These are phyloP conservation scores for Hartigia nigra DNA, from an alignment of 2,888 invertebrate species.

Conservation along the genomic window DNA sequence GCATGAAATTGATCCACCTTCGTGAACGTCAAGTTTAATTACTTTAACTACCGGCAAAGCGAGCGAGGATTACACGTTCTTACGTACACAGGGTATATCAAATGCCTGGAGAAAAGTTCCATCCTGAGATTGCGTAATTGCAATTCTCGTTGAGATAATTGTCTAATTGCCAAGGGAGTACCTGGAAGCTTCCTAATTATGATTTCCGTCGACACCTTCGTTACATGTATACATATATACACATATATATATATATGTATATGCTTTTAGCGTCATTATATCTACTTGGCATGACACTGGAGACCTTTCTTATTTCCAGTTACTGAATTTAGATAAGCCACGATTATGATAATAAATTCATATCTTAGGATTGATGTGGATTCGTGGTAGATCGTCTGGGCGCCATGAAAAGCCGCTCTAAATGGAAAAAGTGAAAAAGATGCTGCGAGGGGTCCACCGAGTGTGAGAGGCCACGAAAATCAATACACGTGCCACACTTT, in stretches of 20 bases:
- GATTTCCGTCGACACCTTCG: background rate
- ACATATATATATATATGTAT: too few relatives aligned
- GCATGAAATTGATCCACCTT: background rate
- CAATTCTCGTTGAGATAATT: background rate
- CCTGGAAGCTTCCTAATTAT: background rate
- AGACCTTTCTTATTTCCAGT: background rate
- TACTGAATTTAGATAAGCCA: background rate
- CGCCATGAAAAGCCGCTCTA: background rate
- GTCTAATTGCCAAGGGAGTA: background rate
- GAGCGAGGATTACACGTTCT: background rate
- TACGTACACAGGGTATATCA: background rate
- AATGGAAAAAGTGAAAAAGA: background rate
- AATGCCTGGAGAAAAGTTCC: background rate
- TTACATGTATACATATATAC: background rate
- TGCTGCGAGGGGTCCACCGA: slow-evolving; percentile 6
- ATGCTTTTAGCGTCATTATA: too few relatives aligned
- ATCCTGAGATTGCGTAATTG: background rate
- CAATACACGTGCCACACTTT: slow-evolving; percentile 5
- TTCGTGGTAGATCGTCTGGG: background rate
- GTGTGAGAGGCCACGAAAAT: slow-evolving; percentile 7
- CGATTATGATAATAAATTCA: background rate
- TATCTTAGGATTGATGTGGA: background rate
- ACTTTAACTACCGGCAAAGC: background rate
- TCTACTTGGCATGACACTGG: background rate
- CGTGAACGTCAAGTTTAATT: background rate